These are phyloP conservation scores for Dyspetes luteomarginatus DNA, from an alignment of 2,888 invertebrate genomes.

Conservation along the genomic window DNA sequence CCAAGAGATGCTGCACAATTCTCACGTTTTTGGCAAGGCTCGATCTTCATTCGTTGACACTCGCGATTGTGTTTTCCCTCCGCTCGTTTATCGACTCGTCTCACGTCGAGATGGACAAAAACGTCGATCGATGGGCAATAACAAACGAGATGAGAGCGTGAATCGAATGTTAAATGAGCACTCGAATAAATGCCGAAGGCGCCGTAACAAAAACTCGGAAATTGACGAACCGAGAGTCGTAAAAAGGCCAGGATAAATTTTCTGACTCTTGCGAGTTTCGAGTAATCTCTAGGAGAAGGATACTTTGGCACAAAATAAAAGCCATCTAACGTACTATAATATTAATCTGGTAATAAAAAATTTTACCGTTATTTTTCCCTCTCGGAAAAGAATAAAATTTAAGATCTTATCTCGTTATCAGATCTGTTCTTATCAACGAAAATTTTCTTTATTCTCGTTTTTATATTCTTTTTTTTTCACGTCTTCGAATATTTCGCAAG, in stretches of 20 bases:
- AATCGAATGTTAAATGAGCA: neutral
- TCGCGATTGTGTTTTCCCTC: too few relatives aligned
- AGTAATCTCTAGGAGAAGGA: neutral
- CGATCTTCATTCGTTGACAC: too few relatives aligned
- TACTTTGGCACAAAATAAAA: neutral
- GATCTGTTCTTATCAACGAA: neutral
- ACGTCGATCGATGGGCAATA: constrained; percentile 4
- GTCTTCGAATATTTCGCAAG: neutral
- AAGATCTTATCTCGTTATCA: neutral
- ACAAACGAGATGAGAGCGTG: neutral
- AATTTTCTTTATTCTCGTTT: neutral
- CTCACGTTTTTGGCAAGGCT: too few relatives aligned
- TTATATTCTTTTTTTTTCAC: neutral
- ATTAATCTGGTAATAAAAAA: too few relatives aligned
- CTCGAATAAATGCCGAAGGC: neutral
- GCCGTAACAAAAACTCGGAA: constrained; percentile 36
- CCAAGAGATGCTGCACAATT: too few relatives aligned
- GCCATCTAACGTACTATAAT: neutral
- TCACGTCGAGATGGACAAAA: neutral
- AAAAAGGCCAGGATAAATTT: constrained; percentile 31
- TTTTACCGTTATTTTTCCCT: neutral
- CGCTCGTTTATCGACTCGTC: too few relatives aligned
- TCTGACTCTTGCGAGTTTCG: constrained; percentile 2
- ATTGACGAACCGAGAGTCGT: constrained; percentile 39
- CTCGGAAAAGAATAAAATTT: neutral